A percentile compares a stretch with the other conserved stretches of the same genome.
Conservation (phyloP, 1,140 invertebrate species). For the Phymorhynchus buccinoides region DNA sequence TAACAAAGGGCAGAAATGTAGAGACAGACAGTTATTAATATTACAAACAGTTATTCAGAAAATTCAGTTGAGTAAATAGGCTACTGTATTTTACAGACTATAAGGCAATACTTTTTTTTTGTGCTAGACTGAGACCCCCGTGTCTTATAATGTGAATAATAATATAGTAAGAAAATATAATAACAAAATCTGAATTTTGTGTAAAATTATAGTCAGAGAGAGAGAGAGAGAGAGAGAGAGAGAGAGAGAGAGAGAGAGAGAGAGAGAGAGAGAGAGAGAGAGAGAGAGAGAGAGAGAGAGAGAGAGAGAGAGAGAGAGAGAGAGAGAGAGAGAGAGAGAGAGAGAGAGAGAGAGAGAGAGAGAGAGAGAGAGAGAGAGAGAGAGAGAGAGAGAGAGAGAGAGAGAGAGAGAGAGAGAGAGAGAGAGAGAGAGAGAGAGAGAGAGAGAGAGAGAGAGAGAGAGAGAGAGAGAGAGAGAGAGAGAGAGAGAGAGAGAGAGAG, state of each 20-base stretch:
- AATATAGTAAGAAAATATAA: too few species aligned
- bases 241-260: slow-evolving; percentile 20
- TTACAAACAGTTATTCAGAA: background rate
- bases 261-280: background rate
- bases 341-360: background rate
- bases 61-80: too few species aligned
- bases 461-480: slow-evolving; percentile 19
- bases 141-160: too few species aligned
- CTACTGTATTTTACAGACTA: too few species aligned
- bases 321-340: background rate
- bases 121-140: too few species aligned
- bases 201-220: slow-evolving; percentile 25
- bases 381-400: background rate
- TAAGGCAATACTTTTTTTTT: too few species aligned
- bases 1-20: too few species aligned
- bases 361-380: background rate
- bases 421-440: background rate
- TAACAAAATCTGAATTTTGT: too few species aligned
- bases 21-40: background rate
- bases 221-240: slow-evolving; percentile 21
- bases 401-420: background rate
- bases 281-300: background rate
- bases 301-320: background rate
- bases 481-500: slow-evolving; percentile 24
- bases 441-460: background rate